Conservation (phyloP, 1,140 invertebrate species). For the Atta cephalotes region DNA sequence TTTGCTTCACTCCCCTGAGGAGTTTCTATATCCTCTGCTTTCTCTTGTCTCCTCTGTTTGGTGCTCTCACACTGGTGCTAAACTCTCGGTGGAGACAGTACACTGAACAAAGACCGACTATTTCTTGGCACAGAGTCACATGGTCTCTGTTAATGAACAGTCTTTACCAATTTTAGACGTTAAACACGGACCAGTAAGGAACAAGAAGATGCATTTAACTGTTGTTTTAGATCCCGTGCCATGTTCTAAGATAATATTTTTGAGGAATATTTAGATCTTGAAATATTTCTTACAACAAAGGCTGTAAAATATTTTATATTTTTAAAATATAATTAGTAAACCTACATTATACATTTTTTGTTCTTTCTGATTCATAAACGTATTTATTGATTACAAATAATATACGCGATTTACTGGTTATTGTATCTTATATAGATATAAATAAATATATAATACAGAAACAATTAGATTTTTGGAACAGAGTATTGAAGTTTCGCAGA, state of each 20-base stretch:
- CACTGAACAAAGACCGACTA: conserved; percentile 75
- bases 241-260: conserved; percentile 11
- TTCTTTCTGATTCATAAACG: neutral
- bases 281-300: neutral
- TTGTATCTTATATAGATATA: neutral
- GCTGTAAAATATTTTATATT: neutral
- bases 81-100: conserved; percentile 64
- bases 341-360: neutral
- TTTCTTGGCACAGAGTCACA: conserved; percentile 72
- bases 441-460: neutral
- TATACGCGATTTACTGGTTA: neutral
- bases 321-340: neutral
- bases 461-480: neutral
- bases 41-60: conserved; percentile 41
- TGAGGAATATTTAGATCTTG: neutral
- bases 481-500: neutral
- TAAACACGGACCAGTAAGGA: conserved; percentile 59
- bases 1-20: conserved; percentile 56
- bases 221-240: conserved; percentile 1
- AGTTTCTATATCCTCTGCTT: conserved; percentile 63
- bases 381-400: neutral
- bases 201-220: conserved; percentile 36
- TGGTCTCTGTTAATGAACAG: conserved; percentile 70
- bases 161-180: conserved; percentile 72
- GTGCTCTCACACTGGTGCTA: conserved; percentile 59